Conservation (phyloP, 2,888 invertebrate genomes). For the Nemotelus pantherinus region DNA sequence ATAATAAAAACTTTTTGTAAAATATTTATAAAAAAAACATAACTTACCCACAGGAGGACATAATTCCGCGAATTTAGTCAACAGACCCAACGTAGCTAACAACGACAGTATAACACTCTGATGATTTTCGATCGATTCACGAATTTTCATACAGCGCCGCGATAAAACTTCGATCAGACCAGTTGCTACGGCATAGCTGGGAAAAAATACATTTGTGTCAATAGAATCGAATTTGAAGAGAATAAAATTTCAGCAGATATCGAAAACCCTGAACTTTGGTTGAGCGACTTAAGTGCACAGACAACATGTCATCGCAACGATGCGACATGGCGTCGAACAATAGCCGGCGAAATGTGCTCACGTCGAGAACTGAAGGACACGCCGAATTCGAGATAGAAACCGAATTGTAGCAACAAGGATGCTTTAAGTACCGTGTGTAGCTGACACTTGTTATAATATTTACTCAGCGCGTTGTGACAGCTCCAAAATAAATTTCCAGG, state of each 20-base stretch:
- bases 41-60: constrained; percentile 56
- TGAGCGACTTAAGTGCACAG: constrained; percentile 1
- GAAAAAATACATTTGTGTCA: constrained; percentile 55
- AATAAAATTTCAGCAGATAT: constrained; percentile 22
- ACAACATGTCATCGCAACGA: constrained; percentile 1
- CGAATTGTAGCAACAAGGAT: constrained; percentile 7
- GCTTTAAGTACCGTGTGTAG: constrained; percentile 65
- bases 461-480: constrained; percentile 45
- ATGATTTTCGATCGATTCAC: constrained; percentile 69
- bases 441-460: constrained; percentile 67
- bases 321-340: neutral
- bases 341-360: neutral
- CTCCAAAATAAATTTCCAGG: constrained; percentile 11
- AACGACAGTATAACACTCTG: constrained; percentile 63
- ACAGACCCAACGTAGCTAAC: constrained; percentile 63
- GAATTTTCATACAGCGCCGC: constrained; percentile 74
- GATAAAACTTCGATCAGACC: constrained; percentile 83
- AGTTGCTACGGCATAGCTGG: constrained; percentile 80
- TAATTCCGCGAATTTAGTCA: constrained; percentile 64
- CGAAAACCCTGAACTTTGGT: neutral
- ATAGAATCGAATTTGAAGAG: constrained; percentile 45
- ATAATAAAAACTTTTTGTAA: constrained; percentile 20
- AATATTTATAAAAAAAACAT: neutral
- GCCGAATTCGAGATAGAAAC: constrained; percentile 21
- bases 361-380: neutral